Evolutionary conservation across 2,888 invertebrate species (phyloP).

Genomic region (Cosmia pyralina): DNA sequence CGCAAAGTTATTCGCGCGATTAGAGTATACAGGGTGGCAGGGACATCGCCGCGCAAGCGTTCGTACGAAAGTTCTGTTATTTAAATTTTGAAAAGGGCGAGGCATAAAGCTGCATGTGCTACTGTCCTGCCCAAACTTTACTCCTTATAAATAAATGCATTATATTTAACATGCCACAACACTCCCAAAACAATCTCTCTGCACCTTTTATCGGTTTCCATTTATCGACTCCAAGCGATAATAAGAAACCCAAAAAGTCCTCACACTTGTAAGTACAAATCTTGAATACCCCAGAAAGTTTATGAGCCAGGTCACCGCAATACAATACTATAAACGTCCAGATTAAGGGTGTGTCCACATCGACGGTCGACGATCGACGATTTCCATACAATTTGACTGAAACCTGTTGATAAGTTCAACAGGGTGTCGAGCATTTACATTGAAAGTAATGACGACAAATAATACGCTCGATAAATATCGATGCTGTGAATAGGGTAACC

Average conservation of each 20-base stretch:
- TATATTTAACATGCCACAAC: too few relatives aligned
- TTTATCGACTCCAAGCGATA: conserved; percentile 18
- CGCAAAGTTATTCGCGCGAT: too few relatives aligned
- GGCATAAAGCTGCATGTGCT: neutral
- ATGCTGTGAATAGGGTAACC: conserved; percentile 36
- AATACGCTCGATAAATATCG: conserved; percentile 45
- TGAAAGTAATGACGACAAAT: conserved; percentile 51
- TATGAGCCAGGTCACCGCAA: conserved; percentile 26
- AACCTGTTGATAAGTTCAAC: conserved; percentile 50
- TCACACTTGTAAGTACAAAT: conserved; percentile 7
- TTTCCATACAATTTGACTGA: conserved; percentile 34
- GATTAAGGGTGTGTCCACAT: conserved; percentile 22
- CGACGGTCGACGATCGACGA: conserved; percentile 5
- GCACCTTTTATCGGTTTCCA: conserved; percentile 13
- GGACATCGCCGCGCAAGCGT: too few relatives aligned
- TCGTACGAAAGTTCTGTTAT: too few relatives aligned
- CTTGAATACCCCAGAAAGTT: conserved; percentile 31
- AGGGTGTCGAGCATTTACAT: conserved; percentile 28
- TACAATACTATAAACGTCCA: conserved; percentile 14
- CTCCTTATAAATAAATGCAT: neutral
- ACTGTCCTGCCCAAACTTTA: neutral
- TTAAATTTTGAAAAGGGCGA: neutral
- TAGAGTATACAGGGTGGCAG: too few relatives aligned
- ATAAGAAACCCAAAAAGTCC: conserved; percentile 21
- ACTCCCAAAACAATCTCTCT: neutral